Evolutionary conservation across 2,888 invertebrate genomes (phyloP), one percentile per base, ranked within the genome.

Genomic region (Caradrina kadenii): DNA sequence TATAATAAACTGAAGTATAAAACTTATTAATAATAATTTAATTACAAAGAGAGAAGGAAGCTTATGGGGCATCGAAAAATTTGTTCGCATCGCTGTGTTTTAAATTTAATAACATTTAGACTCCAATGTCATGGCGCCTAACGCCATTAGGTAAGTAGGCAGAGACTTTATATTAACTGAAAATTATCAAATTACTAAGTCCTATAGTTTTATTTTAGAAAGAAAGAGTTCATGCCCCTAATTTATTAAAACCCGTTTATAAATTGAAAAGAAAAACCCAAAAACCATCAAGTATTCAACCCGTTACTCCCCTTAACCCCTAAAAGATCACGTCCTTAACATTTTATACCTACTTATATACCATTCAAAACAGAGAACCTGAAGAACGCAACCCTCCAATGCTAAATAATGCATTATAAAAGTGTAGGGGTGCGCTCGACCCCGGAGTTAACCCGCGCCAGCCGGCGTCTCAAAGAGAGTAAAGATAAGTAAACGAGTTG

Each of bases 401-500:
- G 68, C 83, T 90, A 85, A 90, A 89, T 90, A 89, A 89, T 92
- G 90, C 90, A 91, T 89, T 90, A 90, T 91, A 93, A 93, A 93
- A 93, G 90, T 92, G 77, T 77, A 79, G 86, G 86, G 84, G 74
- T 67, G 73, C 68, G 52, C 58, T 61, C 79, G 80, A 77, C 75
- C 76, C 79, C 69, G 79, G 56, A 71, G 76, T 80, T 79, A 79
- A 79, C 76, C 73, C 80, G 76, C 73, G 65, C 66, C 65, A 69
- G 74, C 69, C 74, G 86, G 76, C 85, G 84, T 86, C 87, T 90
- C 86, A 87, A 90, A 89, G 88, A 89, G 88, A 89, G 89, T 86
- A 90, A 91, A 93, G 93, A 93, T 93, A 93, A 93, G 90, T 91
- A 86, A 93, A 92, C 90, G 90, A 91, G 89, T 91, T 80, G 72